Base-by-base conservation (phyloP, 2,888 invertebrate genomes). In the Stramonita haemastoma region DNA sequence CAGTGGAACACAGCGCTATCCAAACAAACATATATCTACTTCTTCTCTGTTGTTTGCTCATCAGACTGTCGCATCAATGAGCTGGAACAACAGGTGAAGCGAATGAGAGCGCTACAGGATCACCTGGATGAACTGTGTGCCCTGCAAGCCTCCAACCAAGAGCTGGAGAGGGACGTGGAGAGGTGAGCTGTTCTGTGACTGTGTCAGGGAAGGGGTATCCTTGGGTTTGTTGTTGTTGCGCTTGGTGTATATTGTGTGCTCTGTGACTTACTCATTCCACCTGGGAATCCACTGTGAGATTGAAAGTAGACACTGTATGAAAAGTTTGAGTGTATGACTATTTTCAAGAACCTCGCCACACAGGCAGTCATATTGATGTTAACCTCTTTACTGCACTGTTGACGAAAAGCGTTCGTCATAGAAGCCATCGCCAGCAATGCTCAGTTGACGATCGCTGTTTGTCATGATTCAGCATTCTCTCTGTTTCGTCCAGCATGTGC, bases 101-200 rank as follows among this genome's bases (percentile, higher is more conserved):
- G 92, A 32, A 91, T 93, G 73, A 90, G 93, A 73, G 90, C 92
- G 70, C 84, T 93, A 66, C 90, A 92, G 88, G 93, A 93, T 88
- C 90, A 91, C 36, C 87, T 92, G 32, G 94, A 94, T 90, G 94
- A 94, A 86, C 89, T 94, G 17, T 92, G 93, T 19, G 86, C 90
- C 46, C 87, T 94, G 36, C 89, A 91, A 56, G 46, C 88, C 46
- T 93, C 92, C 86, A 91, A 92, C 46, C 91, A 92, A 77, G 91
- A 91, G 26, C 89, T 93, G 34, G 90, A 91, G 77, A 90, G 88
- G 17, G 93, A 93, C 70, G 84, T 92, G 15, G 86, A 86, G 22
- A 92, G 91, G 94, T 93, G 84, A 73, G 93, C 88, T 60, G 15
- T 22, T 13, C 19, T 60, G 57, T 8, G 57, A 17, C 11, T 13